Percentiles rank a stretch among this genome's conserved stretches.
phyloP scores from a whole-genome alignment of 2,797 vertebrate species.

The Clarias pachynema region DNA sequence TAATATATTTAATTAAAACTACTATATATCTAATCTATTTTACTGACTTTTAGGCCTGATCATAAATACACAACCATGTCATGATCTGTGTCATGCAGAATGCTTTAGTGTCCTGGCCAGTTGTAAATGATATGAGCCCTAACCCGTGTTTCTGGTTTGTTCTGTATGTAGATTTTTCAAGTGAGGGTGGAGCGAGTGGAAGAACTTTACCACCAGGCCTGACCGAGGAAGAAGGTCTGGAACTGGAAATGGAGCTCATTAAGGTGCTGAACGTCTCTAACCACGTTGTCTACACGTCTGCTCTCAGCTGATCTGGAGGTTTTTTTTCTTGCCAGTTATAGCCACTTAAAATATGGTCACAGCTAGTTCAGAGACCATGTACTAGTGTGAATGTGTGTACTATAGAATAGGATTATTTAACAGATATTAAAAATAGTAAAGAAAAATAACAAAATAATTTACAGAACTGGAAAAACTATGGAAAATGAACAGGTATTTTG shows the following conservation, averaged over 20 bases:
- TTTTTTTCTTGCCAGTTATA: not conserved
- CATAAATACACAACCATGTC: not conserved
- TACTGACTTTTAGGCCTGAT: not conserved
- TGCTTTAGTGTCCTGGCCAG: not conserved
- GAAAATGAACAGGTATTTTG: not conserved
- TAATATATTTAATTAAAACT: not conserved
- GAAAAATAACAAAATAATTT: not conserved
- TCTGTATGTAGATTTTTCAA: constrained; percentile 69
- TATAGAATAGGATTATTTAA: not conserved
- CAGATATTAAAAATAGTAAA: not conserved
- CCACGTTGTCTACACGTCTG: not conserved
- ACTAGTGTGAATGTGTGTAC: not conserved
- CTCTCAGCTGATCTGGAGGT: not conserved
- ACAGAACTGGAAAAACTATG: too few relatives aligned
- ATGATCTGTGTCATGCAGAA: not conserved
- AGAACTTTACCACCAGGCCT: constrained; percentile 72
- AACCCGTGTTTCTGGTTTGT: constrained; percentile 69
- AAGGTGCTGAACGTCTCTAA: constrained; percentile 75
- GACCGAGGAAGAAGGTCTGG: constrained; percentile 81
- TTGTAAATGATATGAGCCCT: not conserved
- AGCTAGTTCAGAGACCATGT: not conserved
- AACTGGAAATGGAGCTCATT: constrained; percentile 81
- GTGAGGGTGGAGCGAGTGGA: constrained; percentile 57
- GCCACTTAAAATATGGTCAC: not conserved
- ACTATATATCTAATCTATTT: not conserved